Percentiles rank a stretch among this genome's conserved stretches.
phyloP scores from a whole-genome alignment of 2,113 vertebrate species.

The Scopus umbretta region DNA sequence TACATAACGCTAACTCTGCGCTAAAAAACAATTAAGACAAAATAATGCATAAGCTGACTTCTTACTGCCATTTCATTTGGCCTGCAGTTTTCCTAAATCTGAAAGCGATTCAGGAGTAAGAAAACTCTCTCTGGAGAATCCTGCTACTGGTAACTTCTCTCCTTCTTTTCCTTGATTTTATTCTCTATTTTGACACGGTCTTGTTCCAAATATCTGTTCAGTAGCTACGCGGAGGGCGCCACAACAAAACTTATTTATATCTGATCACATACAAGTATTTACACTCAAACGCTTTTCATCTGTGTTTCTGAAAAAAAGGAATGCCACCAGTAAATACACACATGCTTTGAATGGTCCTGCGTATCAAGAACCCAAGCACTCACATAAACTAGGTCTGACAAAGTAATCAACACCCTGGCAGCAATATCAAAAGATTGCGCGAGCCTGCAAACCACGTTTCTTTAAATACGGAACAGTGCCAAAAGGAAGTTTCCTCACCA shows the following conservation, averaged over 20 bases:
- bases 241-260: background rate
- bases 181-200: rapidly evolving
- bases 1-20: background rate
- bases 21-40: background rate
- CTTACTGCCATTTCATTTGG: background rate
- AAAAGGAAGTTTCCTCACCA: background rate
- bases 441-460: background rate
- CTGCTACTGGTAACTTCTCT: rapidly evolving
- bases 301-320: background rate
- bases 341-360: rapidly evolving
- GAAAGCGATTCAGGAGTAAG: background rate
- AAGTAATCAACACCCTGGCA: background rate
- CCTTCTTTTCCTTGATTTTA: background rate
- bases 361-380: background rate
- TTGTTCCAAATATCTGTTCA: background rate
- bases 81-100: background rate
- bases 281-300: background rate
- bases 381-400: background rate
- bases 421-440: background rate
- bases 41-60: background rate
- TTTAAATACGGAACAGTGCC: rapidly evolving
- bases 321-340: background rate
- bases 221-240: rapidly evolving
- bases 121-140: background rate
- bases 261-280: background rate